Conservation (phyloP, 2,113 vertebrate genomes). For the Oophaga pumilio region DNA sequence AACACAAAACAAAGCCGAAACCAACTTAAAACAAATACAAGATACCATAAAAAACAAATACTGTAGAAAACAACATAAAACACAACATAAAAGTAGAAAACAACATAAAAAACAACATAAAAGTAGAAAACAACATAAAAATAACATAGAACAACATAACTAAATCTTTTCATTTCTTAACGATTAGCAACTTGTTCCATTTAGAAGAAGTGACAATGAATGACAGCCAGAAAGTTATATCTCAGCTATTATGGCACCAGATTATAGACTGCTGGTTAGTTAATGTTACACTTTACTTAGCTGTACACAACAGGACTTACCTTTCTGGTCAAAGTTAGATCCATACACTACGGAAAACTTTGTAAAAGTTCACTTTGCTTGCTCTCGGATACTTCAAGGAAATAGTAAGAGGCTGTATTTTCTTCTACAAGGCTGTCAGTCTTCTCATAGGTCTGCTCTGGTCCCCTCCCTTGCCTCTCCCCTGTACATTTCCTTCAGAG, state of each 20-base stretch:
- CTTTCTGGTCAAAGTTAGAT: constrained; percentile 14
- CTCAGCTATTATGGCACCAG: background rate
- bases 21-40: background rate
- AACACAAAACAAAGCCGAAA: background rate
- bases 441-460: constrained; percentile 48
- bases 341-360: constrained; percentile 26
- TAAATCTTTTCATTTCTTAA: no score
- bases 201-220: background rate
- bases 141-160: background rate
- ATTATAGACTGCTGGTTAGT: background rate
- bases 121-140: background rate
- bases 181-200: background rate
- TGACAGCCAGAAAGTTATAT: background rate
- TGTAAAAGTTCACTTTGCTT: constrained; percentile 48
- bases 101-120: background rate
- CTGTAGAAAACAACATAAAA: no score
- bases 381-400: constrained; percentile 28
- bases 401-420: constrained; percentile 47
- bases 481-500: constrained; percentile 36
- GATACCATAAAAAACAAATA: no score
- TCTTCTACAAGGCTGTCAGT: constrained; percentile 42
- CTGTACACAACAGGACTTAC: constrained; percentile 10
- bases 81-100: background rate
- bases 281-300: background rate
- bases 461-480: constrained; percentile 46